Conservation (phyloP, 2,113 vertebrate genomes). For the Spheniscus mendiculus region DNA sequence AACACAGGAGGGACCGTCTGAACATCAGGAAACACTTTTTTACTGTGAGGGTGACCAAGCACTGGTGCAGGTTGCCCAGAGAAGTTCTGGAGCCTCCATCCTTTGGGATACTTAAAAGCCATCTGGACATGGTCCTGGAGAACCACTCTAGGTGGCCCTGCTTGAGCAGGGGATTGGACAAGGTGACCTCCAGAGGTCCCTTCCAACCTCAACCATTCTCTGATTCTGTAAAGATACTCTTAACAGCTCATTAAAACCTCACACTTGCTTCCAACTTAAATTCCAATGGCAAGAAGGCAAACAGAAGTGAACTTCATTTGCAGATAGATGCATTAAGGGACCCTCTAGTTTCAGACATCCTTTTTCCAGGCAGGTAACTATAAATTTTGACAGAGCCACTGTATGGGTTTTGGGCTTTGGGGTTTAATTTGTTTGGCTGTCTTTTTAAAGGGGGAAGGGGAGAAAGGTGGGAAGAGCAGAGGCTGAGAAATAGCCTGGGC, state of each 20-base stretch:
- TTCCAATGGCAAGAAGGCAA: neutral
- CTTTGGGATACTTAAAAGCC: neutral
- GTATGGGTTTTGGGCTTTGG: neutral
- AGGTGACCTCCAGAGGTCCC: neutral
- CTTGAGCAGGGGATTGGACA: neutral
- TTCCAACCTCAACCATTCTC: neutral
- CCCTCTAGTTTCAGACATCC: neutral
- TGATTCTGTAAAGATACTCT: neutral
- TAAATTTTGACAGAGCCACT: neutral
- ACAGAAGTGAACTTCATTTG: neutral
- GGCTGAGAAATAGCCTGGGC: neutral
- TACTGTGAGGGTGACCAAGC: neutral
- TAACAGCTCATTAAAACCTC: neutral
- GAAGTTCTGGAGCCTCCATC: neutral
- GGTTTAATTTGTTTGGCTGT: neutral
- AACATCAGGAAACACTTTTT: neutral
- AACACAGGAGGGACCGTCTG: neutral
- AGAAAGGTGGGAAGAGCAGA: neutral
- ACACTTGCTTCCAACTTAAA: neutral
- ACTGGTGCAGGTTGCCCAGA: neutral
- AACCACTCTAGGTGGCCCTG: neutral
- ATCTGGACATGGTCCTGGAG: neutral
- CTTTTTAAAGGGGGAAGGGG: neutral
- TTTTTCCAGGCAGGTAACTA: neutral
- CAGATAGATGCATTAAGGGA: neutral